phyloP scores from a whole-genome alignment of 2,797 vertebrate genomes.

The Platyrinchus mystaceus region DNA sequence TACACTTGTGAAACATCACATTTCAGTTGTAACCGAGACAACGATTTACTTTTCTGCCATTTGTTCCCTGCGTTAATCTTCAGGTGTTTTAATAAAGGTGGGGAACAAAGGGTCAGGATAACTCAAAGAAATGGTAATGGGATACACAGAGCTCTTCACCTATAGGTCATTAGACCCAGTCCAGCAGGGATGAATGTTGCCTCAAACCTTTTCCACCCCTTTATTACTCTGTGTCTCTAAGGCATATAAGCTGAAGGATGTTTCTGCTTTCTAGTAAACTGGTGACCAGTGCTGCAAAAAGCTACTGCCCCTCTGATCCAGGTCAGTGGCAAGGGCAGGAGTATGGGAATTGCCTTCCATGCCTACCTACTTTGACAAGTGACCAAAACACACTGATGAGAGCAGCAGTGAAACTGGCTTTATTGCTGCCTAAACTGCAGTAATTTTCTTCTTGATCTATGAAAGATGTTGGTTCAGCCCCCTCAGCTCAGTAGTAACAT shows the following conservation, averaged over 20 bases:
- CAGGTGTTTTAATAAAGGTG: conserved; percentile 34
- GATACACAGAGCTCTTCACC: not conserved
- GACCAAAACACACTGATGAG: not conserved
- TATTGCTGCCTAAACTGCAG: not conserved
- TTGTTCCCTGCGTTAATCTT: conserved; percentile 33
- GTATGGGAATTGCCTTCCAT: not conserved
- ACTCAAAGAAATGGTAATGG: conserved; percentile 18
- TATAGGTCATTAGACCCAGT: not conserved
- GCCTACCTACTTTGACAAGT: not conserved
- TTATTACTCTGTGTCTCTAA: not conserved
- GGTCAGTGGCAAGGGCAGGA: not conserved
- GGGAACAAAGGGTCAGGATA: conserved; percentile 1
- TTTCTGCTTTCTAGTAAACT: conserved; percentile 33
- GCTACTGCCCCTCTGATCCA: not conserved
- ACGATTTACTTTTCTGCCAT: conserved; percentile 4
- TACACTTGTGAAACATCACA: not conserved
- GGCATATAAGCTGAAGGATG: not conserved
- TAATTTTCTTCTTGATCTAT: not conserved
- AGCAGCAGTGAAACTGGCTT: not conserved
- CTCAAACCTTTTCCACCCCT: not conserved
- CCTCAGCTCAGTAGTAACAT: not conserved
- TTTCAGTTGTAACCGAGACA: not conserved
- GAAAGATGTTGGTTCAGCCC: not conserved
- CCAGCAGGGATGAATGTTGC: not conserved
- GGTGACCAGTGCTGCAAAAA: not conserved